Evolutionary conservation across 1,140 invertebrate species (phyloP).

Genomic region (Diabrotica undecimpunctata): DNA sequence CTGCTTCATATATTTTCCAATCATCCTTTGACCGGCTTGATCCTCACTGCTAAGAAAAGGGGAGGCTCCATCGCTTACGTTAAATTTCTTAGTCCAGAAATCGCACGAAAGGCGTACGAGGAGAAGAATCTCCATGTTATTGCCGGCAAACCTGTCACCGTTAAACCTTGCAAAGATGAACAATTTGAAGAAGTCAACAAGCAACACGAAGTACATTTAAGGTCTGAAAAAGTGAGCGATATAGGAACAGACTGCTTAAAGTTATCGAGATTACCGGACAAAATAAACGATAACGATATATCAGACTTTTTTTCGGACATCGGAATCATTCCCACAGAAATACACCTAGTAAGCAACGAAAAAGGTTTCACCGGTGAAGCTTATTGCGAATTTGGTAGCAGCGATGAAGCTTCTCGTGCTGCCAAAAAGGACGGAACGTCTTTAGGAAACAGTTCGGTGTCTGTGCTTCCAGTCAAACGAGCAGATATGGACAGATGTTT

Average conservation of each 20-base stretch:
- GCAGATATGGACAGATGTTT: slow-evolving; percentile 50
- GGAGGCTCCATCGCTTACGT: slow-evolving; percentile 63
- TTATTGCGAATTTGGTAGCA: slow-evolving; percentile 76
- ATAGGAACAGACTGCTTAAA: slow-evolving; percentile 61
- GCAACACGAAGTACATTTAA: slow-evolving; percentile 37
- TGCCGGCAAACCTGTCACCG: slow-evolving; percentile 54
- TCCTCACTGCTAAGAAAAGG: slow-evolving; percentile 56
- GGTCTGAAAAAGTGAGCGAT: slow-evolving; percentile 22
- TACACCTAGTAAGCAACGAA: slow-evolving; percentile 73
- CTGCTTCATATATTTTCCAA: slow-evolving; percentile 72
- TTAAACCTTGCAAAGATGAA: slow-evolving; percentile 52
- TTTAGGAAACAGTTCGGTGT: slow-evolving; percentile 63
- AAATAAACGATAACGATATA: slow-evolving; percentile 71
- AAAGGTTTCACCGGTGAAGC: slow-evolving; percentile 69
- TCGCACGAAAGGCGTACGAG: slow-evolving; percentile 60
- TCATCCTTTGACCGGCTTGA: slow-evolving; percentile 68
- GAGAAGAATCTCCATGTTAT: slow-evolving; percentile 54
- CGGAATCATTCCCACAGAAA: slow-evolving; percentile 68
- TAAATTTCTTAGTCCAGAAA: slow-evolving; percentile 66
- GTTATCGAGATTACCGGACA: slow-evolving; percentile 70
- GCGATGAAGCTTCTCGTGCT: slow-evolving; percentile 67
- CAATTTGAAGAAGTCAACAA: slow-evolving; percentile 53
- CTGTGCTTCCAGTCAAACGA: slow-evolving; percentile 63
- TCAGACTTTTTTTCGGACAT: slow-evolving; percentile 76
- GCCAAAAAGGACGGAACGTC: slow-evolving; percentile 65